Conservation (phyloP, 2,797 vertebrate genomes). For the Orestias chungarensis region DNA sequence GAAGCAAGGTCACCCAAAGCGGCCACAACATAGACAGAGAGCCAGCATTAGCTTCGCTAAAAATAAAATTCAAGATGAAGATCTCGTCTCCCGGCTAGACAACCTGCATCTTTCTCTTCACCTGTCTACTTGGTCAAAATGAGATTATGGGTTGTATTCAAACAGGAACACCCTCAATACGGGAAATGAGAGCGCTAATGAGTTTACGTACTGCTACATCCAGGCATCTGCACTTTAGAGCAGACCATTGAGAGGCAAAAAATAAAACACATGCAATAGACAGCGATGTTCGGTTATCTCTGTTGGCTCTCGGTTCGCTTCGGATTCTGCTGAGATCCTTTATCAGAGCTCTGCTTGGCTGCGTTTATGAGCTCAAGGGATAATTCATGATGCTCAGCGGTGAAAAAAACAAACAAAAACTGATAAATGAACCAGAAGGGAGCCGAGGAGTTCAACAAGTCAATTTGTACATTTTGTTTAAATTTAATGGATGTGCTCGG, state of each 20-base stretch:
- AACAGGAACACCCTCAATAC: slow-evolving; percentile 20
- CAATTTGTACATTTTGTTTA: too few relatives aligned
- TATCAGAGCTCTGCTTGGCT: slow-evolving; percentile 19
- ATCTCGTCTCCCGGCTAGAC: slow-evolving; percentile 15
- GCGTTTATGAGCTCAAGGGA: not conserved
- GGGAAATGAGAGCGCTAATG: slow-evolving; percentile 37
- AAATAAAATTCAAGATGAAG: slow-evolving; percentile 32
- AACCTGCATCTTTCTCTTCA: not conserved
- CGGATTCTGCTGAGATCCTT: slow-evolving; percentile 27
- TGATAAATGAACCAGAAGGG: not conserved
- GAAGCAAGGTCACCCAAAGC: slow-evolving; percentile 39
- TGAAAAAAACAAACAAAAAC: slow-evolving; percentile 17
- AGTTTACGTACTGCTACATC: slow-evolving; percentile 11
- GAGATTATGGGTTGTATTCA: slow-evolving; percentile 28
- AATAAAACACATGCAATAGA: not conserved
- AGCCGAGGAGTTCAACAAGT: not conserved
- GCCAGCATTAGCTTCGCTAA: slow-evolving; percentile 9
- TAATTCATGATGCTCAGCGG: not conserved
- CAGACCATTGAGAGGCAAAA: not conserved
- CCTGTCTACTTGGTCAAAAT: slow-evolving; percentile 10
- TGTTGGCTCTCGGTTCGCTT: too few relatives aligned
- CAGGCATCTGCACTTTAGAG: not conserved
- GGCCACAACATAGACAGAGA: slow-evolving; percentile 30
- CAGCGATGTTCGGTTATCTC: slow-evolving; percentile 3
- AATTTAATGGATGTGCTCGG: not conserved